Evolutionary conservation across 2,888 invertebrate genomes (phyloP).

Genomic region (Parelbella ahira): DNA sequence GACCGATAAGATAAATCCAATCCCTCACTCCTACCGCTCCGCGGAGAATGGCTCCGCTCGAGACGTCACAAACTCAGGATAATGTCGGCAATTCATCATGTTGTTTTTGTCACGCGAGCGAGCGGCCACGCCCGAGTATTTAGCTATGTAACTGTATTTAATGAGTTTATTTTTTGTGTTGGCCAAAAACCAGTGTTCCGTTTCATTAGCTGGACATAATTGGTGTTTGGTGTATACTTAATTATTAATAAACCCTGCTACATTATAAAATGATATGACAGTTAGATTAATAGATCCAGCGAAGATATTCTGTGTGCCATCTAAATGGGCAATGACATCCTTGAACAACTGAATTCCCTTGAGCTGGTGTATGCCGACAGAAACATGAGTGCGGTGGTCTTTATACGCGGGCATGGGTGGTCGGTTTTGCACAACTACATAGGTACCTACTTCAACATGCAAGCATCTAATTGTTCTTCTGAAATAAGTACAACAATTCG

Average conservation of each 20-base stretch:
- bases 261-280: slow-evolving; percentile 28
- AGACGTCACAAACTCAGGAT: slow-evolving; percentile 55
- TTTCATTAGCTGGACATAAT: slow-evolving; percentile 35
- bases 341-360: slow-evolving; percentile 13
- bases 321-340: slow-evolving; percentile 7
- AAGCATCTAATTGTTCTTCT: slow-evolving; percentile 47
- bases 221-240: slow-evolving; percentile 30
- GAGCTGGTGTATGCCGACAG: slow-evolving; percentile 25
- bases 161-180: slow-evolving; percentile 39
- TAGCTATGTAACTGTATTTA: slow-evolving; percentile 55
- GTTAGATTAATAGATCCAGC: not conserved
- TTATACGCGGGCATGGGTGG: slow-evolving; percentile 47
- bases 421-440: slow-evolving; percentile 35
- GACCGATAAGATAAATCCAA: slow-evolving; percentile 23
- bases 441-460: slow-evolving; percentile 43
- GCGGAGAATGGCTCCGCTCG: slow-evolving; percentile 35
- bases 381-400: slow-evolving; percentile 32
- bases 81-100: slow-evolving; percentile 60
- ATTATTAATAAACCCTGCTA: slow-evolving; percentile 36
- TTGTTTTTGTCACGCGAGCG: slow-evolving; percentile 55
- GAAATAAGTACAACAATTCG: slow-evolving; percentile 14
- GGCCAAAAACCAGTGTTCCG: slow-evolving; percentile 26
- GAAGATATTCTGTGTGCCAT: slow-evolving; percentile 2
- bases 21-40: slow-evolving; percentile 1
- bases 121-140: slow-evolving; percentile 46